Conservation (phyloP, 2,888 invertebrate genomes). For the Thelaira solivaga region DNA sequence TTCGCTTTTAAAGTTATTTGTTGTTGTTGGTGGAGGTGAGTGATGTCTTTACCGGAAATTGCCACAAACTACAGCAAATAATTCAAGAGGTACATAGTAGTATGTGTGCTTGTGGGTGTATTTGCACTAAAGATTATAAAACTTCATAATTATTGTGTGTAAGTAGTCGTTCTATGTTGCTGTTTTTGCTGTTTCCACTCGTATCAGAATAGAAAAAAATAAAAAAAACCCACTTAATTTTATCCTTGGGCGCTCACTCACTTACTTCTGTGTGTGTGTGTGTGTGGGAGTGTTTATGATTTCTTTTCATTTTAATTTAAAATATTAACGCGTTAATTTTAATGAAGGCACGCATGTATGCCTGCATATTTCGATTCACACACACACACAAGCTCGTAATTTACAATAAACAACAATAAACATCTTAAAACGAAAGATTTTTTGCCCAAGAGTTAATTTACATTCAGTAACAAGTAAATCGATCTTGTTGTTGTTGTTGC, state of each 20-base stretch:
- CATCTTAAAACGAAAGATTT: too few species aligned
- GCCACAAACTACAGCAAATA: conserved; percentile 52
- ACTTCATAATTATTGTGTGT: conserved; percentile 7
- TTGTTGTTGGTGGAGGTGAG: conserved; percentile 17
- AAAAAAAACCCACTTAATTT: not conserved
- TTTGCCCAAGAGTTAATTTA: too few species aligned
- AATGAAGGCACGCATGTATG: too few species aligned
- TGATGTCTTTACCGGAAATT: conserved; percentile 67
- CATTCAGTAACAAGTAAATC: too few species aligned
- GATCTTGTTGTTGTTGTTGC: too few species aligned
- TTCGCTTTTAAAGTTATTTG: conserved; percentile 28
- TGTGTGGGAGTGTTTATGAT: not conserved
- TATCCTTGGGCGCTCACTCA: conserved; percentile 3
- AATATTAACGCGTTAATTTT: not conserved
- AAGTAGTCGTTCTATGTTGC: not conserved
- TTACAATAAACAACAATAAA: too few species aligned
- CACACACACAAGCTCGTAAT: not conserved
- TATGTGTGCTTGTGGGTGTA: not conserved
- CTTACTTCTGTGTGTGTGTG: too few species aligned
- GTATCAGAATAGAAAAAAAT: not conserved
- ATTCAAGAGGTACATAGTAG: too few species aligned
- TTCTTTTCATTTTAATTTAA: not conserved
- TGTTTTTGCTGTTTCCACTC: conserved; percentile 1
- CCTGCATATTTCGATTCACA: too few species aligned
- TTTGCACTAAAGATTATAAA: conserved; percentile 33